Percentiles rank a stretch among this genome's conserved stretches.
Conservation (phyloP, 2,113 vertebrate genomes). For the cattle (Bos taurus) region ARS-UCD2.0 NC_037349.1:10703001-10703500, state of each 20-base stretch:
- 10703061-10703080: not conserved
- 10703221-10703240: not conserved
- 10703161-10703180: not conserved
- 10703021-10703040: constrained; percentile 25
- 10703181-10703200: not conserved
- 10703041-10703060: not conserved
- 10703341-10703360: not conserved
- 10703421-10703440: not conserved
- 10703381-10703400: not conserved
- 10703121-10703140: not conserved
- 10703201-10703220: constrained; percentile 12
- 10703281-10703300: not conserved
- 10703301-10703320: not conserved
- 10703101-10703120: constrained; percentile 1
- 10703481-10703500: not conserved
- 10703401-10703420: not conserved
- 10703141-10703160: not conserved
- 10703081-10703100: not conserved
- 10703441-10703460: not conserved
- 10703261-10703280: not conserved
- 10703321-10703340: not conserved
- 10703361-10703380: not conserved
- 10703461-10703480: not conserved
- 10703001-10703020: constrained; percentile 21
- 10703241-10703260: not conserved